A percentile compares a stretch with the other conserved stretches of the same genome.
phyloP scores from a whole-genome alignment of 2,113 vertebrate species.

The Theristicus caerulescens region DNA sequence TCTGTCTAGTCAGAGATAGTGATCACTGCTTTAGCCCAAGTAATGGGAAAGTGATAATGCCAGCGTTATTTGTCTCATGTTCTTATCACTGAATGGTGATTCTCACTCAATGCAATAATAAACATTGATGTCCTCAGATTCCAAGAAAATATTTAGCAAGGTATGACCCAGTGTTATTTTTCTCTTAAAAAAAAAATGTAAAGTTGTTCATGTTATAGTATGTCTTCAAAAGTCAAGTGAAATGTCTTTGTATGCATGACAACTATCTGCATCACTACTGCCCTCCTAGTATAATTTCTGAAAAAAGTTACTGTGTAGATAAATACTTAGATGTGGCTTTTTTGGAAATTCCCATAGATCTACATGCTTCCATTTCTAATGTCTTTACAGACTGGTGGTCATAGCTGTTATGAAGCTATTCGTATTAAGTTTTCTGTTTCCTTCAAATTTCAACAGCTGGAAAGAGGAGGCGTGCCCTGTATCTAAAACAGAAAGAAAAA shows the following conservation, averaged over 20 bases:
- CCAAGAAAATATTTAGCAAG: not conserved
- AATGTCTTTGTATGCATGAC: not conserved
- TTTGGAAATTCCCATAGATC: not conserved
- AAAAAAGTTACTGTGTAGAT: not conserved
- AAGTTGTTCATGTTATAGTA: not conserved
- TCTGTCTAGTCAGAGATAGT: not conserved
- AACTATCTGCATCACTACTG: not conserved
- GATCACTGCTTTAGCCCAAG: not conserved
- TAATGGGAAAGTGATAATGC: not conserved
- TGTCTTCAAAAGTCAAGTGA: not conserved
- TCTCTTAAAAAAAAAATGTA: not conserved
- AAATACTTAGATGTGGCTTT: not conserved
- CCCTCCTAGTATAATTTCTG: not conserved
- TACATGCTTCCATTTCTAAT: not conserved
- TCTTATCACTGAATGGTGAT: not conserved
- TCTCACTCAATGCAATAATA: not conserved
- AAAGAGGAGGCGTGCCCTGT: not conserved
- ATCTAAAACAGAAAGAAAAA: not conserved
- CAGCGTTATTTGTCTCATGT: not conserved
- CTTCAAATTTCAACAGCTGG: not conserved
- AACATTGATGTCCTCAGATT: not conserved
- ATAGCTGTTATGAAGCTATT: not conserved
- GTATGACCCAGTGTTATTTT: not conserved
- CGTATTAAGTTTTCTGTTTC: not conserved
- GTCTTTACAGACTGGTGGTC: not conserved